A percentile compares a stretch with the other conserved stretches of the same genome.
These are phyloP conservation scores for Drosophila busckii DNA, from an alignment of 1,140 invertebrate genomes.

Conservation along the genomic window DNA sequence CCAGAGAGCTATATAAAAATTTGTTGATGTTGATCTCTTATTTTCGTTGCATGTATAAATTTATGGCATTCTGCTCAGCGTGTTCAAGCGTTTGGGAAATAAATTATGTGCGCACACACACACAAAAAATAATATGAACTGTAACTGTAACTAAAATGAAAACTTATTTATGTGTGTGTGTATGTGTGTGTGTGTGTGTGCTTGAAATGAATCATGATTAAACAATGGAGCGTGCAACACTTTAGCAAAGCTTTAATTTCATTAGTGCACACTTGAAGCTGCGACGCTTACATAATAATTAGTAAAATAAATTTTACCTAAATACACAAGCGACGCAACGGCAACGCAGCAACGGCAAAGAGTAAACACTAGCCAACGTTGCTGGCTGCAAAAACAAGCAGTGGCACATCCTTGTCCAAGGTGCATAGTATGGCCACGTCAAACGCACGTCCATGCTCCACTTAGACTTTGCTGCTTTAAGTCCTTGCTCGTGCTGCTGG, in stretches of 20 bases:
- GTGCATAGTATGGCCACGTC: slow-evolving; percentile 56
- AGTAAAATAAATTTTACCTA: slow-evolving; percentile 74
- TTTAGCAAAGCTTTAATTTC: slow-evolving; percentile 58
- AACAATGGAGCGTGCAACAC: slow-evolving; percentile 14
- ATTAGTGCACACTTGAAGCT: slow-evolving; percentile 49
- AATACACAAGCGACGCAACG: slow-evolving; percentile 46
- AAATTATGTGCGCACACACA: slow-evolving; percentile 11
- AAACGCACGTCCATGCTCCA: slow-evolving; percentile 64
- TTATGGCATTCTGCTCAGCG: slow-evolving; percentile 46
- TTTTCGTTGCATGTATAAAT: slow-evolving; percentile 55
- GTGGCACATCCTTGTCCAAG: slow-evolving; percentile 19
- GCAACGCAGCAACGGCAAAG: slow-evolving; percentile 17
- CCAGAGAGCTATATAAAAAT: slow-evolving; percentile 67
- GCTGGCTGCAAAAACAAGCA: not conserved
- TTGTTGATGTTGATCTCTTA: slow-evolving; percentile 47
- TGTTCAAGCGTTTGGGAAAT: slow-evolving; percentile 35
- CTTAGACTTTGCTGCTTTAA: slow-evolving; percentile 47
- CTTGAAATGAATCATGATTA: too few relatives aligned
- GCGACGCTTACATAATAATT: slow-evolving; percentile 68
- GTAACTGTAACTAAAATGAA: slow-evolving; percentile 42
- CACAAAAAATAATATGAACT: slow-evolving; percentile 26
- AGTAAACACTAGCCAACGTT: slow-evolving; percentile 29
- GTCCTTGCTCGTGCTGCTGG: slow-evolving; percentile 27
- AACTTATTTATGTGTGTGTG: slow-evolving; percentile 20
- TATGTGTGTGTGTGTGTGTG: too few relatives aligned